Percentiles rank a stretch among this genome's conserved stretches.
These are phyloP conservation scores for Diglossa cyanea DNA, from an alignment of 2,797 vertebrate genomes.

Conservation along the genomic window DNA sequence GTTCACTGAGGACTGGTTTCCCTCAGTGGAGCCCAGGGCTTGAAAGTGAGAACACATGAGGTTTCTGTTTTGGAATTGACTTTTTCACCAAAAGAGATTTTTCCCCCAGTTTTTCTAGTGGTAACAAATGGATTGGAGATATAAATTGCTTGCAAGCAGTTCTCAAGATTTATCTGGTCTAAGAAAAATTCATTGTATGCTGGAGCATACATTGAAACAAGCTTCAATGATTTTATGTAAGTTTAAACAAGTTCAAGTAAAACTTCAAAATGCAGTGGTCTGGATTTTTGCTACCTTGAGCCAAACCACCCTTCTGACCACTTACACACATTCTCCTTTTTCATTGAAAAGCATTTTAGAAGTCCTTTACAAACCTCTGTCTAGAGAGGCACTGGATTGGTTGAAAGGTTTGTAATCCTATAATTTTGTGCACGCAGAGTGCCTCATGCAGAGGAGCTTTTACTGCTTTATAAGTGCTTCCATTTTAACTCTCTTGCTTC, in stretches of 20 bases:
- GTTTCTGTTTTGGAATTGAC: neutral
- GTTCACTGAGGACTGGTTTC: neutral
- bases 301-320: neutral
- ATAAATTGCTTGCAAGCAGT: neutral
- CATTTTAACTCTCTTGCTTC: constrained; percentile 41
- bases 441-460: constrained; percentile 38
- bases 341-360: neutral
- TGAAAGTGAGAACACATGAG: neutral
- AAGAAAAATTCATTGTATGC: neutral
- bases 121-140: neutral
- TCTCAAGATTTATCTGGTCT: neutral
- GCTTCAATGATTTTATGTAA: neutral
- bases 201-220: neutral
- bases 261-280: neutral
- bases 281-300: neutral
- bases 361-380: neutral
- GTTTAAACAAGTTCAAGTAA: neutral
- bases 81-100: neutral
- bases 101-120: neutral
- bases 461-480: constrained; percentile 36
- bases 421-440: constrained; percentile 33
- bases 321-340: neutral
- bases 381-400: neutral
- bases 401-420: constrained; percentile 51
- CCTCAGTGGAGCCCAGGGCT: neutral